Evolutionary conservation across 2,888 invertebrate genomes (phyloP), one percentile per base, ranked within the genome.

Genomic region (Eudasyphora cyanicolor): DNA sequence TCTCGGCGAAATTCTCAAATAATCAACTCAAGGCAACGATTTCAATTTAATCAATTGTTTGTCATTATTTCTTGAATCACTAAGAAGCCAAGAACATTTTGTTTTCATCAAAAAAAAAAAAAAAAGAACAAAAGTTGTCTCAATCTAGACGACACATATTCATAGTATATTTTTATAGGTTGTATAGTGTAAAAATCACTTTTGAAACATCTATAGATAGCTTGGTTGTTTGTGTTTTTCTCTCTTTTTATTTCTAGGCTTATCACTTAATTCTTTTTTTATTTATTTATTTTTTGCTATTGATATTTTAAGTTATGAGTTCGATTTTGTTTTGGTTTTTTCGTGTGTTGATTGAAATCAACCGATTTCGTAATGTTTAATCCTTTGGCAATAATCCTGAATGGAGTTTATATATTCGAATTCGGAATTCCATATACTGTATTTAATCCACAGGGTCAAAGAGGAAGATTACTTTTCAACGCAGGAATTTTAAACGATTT

Each of bases 401-500:
- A 57, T 27, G 4, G 51, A 19, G 21, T 69, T 74, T 60, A 14
- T 54, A 79, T 49, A 24, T 73, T 73, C 54, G 19, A 21, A 24
- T 64, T 69, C 60, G 10, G 29, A 42, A 71, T 24, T 19, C 21
- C n/a, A 42, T 75, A 60, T 73, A 24, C 27, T 76, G 35, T 75
- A 45, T 62, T 70, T 57, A 74, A n/a, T 60, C 29, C 62, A 76
- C 24, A 21, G 12, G 12, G 19, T 42, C 71, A 14, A 49, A 45
- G 42, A 7, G 17, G 51, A 24, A 8, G 51, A 81, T 84, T 88
- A 89, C 87, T 89, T 88, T 87, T 87, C 82, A 77, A 77, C 73
- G 64, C 82, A 84, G 85, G 82, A 86, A 88, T 79, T 77, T 83
- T 78, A 87, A 86, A 87, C 89, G 87, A 87, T 86, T 87, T 88